These are phyloP conservation scores for Nannoperca obscura DNA, from an alignment of 2,797 vertebrate species.

Conservation along the genomic window DNA sequence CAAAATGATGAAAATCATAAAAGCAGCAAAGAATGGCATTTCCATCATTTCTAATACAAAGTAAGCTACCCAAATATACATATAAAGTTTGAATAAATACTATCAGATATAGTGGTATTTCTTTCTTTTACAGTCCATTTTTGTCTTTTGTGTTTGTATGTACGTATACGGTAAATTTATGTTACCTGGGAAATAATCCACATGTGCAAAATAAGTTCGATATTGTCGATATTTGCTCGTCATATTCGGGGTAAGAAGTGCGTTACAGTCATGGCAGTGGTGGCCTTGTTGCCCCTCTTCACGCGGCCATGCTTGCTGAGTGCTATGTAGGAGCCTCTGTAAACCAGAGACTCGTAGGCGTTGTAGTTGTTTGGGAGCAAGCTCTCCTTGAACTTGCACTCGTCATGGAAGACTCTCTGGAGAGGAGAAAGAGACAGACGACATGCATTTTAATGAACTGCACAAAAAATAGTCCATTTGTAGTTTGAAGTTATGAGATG, in stretches of 20 bases:
- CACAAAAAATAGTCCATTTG: background rate
- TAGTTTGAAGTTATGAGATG: conserved; percentile 6
- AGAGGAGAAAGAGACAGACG: conserved; percentile 55
- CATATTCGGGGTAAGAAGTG: conserved; percentile 97
- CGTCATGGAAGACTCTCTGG: conserved; percentile 93
- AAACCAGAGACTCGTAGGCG: conserved; percentile 91
- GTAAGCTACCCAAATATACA: conserved; percentile 91
- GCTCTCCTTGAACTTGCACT: conserved; percentile 96
- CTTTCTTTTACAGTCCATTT: conserved; percentile 76
- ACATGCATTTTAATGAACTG: background rate
- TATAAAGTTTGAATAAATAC: conserved; percentile 89
- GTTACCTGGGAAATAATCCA: conserved; percentile 88
- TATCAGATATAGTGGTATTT: conserved; percentile 80
- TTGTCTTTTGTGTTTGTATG: conserved; percentile 74
- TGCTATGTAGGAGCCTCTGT: conserved; percentile 92
- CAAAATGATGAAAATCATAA: conserved; percentile 77
- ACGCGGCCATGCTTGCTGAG: conserved; percentile 94
- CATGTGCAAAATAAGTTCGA: conserved; percentile 91
- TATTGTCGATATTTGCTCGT: conserved; percentile 83
- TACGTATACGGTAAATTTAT: conserved; percentile 67
- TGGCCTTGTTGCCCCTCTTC: conserved; percentile 94
- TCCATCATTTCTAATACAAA: conserved; percentile 85
- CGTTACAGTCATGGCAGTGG: conserved; percentile 94
- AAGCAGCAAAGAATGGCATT: conserved; percentile 85
- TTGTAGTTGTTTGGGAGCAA: conserved; percentile 98